Evolutionary conservation across 2,888 invertebrate genomes (phyloP), one percentile per base, ranked within the genome.

Genomic region (Eilema sororculum): DNA sequence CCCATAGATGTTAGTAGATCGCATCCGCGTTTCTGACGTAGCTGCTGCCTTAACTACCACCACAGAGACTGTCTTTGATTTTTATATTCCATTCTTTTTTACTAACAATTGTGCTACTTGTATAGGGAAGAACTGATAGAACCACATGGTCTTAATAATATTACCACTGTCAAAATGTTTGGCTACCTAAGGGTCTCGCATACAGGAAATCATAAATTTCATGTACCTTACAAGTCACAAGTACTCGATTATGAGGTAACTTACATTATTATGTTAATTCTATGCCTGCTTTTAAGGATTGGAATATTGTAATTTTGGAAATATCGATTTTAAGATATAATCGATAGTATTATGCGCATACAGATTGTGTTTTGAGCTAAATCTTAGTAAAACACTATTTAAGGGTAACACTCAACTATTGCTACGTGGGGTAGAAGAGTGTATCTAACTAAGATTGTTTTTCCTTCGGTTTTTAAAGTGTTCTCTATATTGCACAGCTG

Each of bases 131-230:
- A n/a, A n/a, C 52, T 20, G 52, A 8, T n/a, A 52, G 9, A 9
- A 52, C 20, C 52, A 0, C n/a, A n/a, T 46, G 9, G 16, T 46
- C n/a, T 52, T 52, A n/a, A n/a, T n/a, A 59, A 41, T n/a, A 58
- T 67, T 64, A 68, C 68, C 68, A 65, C 74, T 71, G 76, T 71
- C 68, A 76, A 69, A 64, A 71, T 67, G 59, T 56, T 33, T n/a
- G 9, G 16, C 13, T 16, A 25, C 41, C 24, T 46, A 20, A 20
- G 46, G 46, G 46, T 20, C 6, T 46, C 46, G 8, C 20, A 20
- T 20, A 46, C 3, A 16, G 5, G 20, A 52, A 52, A 20, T n/a
- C 0, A 16, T 41, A 20, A n/a, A 52, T 52, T 16, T 46, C 5
- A 20, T 46, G 46, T 20, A 46, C 6, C 20, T 20, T 9, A 9